Evolutionary conservation across 2,797 vertebrate genomes (phyloP).

Genomic region (Coregonus sp.): DNA sequence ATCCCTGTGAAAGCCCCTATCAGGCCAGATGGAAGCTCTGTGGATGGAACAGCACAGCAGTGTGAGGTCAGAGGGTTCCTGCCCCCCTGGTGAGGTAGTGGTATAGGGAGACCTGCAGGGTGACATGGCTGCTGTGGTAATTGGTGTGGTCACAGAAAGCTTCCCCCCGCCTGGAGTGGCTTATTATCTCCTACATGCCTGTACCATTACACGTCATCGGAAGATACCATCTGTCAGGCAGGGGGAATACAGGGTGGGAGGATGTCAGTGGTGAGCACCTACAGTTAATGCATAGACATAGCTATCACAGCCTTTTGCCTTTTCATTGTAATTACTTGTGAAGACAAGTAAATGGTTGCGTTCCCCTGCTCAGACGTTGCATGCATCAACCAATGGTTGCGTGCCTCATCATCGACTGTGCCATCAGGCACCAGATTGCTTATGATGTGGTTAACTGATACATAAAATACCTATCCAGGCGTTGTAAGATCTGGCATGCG

Average conservation of each 20-base stretch:
- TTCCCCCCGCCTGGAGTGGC: conserved; percentile 46
- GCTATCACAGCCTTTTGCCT: not conserved
- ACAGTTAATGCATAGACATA: not conserved
- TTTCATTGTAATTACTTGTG: too few species aligned
- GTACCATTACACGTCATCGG: conserved; percentile 59
- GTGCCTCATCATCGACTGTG: too few species aligned
- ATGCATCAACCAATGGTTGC: too few species aligned
- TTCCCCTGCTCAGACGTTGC: too few species aligned
- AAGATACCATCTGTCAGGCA: conserved; percentile 12
- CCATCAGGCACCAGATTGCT: too few species aligned
- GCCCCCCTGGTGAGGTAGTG: conserved; percentile 46
- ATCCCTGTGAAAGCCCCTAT: conserved; percentile 25
- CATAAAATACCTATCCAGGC: too few species aligned
- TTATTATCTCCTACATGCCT: conserved; percentile 54
- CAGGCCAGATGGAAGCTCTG: conserved; percentile 50
- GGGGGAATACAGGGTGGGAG: not conserved
- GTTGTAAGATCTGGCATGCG: too few species aligned
- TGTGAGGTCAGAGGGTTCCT: conserved; percentile 52
- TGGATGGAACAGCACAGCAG: conserved; percentile 57
- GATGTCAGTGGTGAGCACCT: too few species aligned
- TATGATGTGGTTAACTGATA: too few species aligned
- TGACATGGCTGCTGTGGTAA: conserved; percentile 43
- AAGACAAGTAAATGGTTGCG: too few species aligned
- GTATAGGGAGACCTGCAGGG: conserved; percentile 37
- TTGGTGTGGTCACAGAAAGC: conserved; percentile 48